Conservation (phyloP, 1,140 invertebrate genomes). For the Pogonomyrmex barbatus region DNA sequence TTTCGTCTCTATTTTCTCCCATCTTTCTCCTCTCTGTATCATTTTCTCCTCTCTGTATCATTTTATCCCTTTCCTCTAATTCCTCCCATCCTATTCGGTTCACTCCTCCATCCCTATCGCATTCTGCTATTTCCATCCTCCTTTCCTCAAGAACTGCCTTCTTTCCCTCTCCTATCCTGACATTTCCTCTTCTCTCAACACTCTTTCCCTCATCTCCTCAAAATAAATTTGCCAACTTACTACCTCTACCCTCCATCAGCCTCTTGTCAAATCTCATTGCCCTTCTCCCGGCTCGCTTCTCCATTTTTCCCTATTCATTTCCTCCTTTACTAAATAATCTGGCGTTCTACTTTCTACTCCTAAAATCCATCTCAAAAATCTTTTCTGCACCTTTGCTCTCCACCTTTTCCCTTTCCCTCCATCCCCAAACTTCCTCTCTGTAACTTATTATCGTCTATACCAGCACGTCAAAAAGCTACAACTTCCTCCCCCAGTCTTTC, state of each 20-base stretch:
- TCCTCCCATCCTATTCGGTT: not conserved
- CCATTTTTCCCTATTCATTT: not conserved
- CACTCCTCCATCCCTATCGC: not conserved
- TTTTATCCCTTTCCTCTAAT: not conserved
- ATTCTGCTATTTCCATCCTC: not conserved
- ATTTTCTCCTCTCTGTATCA: not conserved
- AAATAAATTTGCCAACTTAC: not conserved
- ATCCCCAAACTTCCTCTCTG: not conserved
- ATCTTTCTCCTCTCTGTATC: not conserved
- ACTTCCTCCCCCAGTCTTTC: not conserved
- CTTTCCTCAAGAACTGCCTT: not conserved
- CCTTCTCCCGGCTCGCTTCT: not conserved
- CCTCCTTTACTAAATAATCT: not conserved
- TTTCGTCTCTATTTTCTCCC: not conserved
- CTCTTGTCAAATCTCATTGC: not conserved
- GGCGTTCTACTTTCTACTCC: not conserved
- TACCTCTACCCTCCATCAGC: not conserved
- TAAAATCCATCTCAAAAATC: not conserved
- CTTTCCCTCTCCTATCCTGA: not conserved
- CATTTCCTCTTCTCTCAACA: not conserved
- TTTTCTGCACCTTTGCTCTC: not conserved
- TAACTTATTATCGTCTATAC: not conserved
- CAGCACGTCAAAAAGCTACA: not conserved
- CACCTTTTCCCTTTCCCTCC: not conserved
- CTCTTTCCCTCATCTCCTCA: not conserved